Evolutionary conservation across 1,140 invertebrate species (phyloP).

Genomic region (Pseudomyrmex sp.): DNA sequence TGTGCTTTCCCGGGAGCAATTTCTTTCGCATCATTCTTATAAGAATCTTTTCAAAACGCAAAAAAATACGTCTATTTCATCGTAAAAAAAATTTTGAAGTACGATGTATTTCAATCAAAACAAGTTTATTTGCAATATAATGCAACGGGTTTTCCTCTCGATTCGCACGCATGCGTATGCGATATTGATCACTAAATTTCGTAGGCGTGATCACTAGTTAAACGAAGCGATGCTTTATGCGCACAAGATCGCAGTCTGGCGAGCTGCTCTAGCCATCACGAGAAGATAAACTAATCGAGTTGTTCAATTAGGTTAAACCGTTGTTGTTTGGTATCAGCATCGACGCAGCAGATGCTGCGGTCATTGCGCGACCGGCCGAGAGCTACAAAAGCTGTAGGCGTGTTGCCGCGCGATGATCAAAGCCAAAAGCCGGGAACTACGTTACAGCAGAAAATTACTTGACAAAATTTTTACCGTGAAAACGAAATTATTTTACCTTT

Average conservation of each 20-base stretch:
- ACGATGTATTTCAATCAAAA: neutral
- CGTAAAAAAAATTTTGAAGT: neutral
- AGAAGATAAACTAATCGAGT: slow-evolving; percentile 48
- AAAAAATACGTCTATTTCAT: neutral
- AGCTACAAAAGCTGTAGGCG: slow-evolving; percentile 16
- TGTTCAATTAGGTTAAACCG: slow-evolving; percentile 47
- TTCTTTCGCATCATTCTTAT: slow-evolving; percentile 15
- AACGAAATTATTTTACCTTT: neutral
- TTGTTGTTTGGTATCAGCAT: slow-evolving; percentile 45
- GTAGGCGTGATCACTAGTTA: slow-evolving; percentile 8
- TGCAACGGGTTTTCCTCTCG: neutral
- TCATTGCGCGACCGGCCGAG: neutral
- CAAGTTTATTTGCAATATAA: neutral
- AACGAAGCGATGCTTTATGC: slow-evolving; percentile 13
- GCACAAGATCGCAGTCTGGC: slow-evolving; percentile 3
- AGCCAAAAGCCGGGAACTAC: neutral
- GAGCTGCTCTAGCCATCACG: slow-evolving; percentile 7
- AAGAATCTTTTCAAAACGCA: neutral
- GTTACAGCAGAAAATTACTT: neutral
- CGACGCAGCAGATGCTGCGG: slow-evolving; percentile 36
- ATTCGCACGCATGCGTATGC: neutral
- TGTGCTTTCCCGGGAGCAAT: slow-evolving; percentile 20
- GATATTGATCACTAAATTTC: neutral
- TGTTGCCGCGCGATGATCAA: slow-evolving; percentile 11
- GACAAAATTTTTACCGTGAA: neutral